Conservation (phyloP, 2,113 vertebrate species). For the Gulo gulo region DNA sequence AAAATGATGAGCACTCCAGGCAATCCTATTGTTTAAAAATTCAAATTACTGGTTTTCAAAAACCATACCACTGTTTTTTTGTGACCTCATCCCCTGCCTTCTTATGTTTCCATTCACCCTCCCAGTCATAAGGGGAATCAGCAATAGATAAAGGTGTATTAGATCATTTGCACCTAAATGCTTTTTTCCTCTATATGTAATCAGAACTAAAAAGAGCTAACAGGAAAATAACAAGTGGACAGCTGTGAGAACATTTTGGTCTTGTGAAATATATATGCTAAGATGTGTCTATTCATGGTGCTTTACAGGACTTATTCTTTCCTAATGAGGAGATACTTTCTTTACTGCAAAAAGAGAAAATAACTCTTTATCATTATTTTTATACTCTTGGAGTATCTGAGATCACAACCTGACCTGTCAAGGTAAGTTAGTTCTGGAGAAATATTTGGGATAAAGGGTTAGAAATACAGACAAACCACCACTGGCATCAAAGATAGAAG, state of each 20-base stretch:
- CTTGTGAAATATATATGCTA: background rate
- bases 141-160: background rate
- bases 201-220: background rate
- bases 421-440: background rate
- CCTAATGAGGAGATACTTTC: background rate
- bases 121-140: background rate
- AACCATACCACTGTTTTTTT: background rate
- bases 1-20: background rate
- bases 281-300: background rate
- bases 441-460: background rate
- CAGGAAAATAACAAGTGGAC: background rate
- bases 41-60: background rate
- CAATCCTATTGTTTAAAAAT: background rate
- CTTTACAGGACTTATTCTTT: background rate
- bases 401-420: background rate
- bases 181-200: background rate
- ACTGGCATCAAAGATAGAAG: background rate
- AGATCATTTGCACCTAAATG: conserved; percentile 32
- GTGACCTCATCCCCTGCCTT: background rate
- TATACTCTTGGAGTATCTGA: background rate
- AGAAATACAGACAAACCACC: background rate
- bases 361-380: background rate
- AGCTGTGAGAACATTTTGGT: background rate
- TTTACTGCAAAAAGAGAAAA: background rate
- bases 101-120: background rate